A percentile compares a stretch with the other conserved stretches of the same genome.
phyloP scores from a whole-genome alignment of 2,888 invertebrate species.

The Agrotis puta region DNA sequence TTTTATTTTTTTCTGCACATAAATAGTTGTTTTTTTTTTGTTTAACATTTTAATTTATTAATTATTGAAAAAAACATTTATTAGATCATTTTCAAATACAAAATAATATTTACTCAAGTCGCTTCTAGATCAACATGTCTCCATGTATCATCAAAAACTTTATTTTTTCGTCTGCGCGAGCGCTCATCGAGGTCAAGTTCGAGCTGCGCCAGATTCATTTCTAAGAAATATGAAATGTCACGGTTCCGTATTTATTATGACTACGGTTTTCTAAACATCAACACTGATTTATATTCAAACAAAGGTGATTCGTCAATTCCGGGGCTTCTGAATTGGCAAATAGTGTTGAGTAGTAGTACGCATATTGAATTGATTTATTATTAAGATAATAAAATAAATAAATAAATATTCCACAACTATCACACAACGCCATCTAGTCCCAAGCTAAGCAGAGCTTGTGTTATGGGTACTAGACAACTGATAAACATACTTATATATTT shows the following conservation, averaged over 20 bases:
- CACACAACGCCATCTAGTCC: too few relatives aligned
- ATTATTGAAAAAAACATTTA: too few relatives aligned
- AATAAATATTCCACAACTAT: too few relatives aligned
- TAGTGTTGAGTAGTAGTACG: not conserved
- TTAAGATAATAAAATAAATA: too few relatives aligned
- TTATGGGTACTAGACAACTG: too few relatives aligned
- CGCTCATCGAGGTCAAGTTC: constrained; percentile 77
- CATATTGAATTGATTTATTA: not conserved
- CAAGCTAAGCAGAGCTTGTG: too few relatives aligned
- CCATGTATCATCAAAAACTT: constrained; percentile 49
- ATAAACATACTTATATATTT: too few relatives aligned
- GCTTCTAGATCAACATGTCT: constrained; percentile 44
- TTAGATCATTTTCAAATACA: too few relatives aligned
- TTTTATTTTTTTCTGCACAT: too few relatives aligned
- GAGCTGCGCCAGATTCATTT: constrained; percentile 47
- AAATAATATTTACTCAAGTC: not conserved
- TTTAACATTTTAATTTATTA: too few relatives aligned
- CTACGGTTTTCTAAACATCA: constrained; percentile 21
- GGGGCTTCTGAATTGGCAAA: not conserved
- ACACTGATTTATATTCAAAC: constrained; percentile 27
- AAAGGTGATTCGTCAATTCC: constrained; percentile 20
- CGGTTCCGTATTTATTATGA: constrained; percentile 56
- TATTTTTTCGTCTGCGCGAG: constrained; percentile 61
- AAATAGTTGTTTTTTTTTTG: too few relatives aligned
- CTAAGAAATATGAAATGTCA: constrained; percentile 47